Evolutionary conservation across 2,888 invertebrate genomes (phyloP).

Genomic region (Euplexia lucipara): DNA sequence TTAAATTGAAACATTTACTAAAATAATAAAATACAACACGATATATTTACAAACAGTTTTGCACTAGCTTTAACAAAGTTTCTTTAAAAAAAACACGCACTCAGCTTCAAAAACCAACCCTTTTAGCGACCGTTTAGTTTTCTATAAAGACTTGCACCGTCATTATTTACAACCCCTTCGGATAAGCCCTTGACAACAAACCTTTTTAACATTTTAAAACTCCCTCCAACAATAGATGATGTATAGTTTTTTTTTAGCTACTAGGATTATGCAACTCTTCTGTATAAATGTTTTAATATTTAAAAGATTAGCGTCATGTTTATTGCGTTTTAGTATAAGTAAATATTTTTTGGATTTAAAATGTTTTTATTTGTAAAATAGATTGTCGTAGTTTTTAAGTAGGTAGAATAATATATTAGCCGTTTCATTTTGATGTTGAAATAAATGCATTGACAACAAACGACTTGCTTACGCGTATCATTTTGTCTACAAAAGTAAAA

Average conservation of each 20-base stretch:
- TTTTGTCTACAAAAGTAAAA: constrained; percentile 1
- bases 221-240: constrained; percentile 83
- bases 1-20: no score
- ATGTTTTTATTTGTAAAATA: constrained; percentile 77
- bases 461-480: background rate
- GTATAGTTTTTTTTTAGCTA: constrained; percentile 82
- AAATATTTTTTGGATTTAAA: constrained; percentile 79
- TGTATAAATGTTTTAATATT: constrained; percentile 90
- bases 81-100: constrained; percentile 48
- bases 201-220: constrained; percentile 90
- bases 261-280: constrained; percentile 80
- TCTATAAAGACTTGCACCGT: constrained; percentile 86
- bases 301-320: constrained; percentile 90
- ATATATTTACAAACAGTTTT: background rate
- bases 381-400: constrained; percentile 62
- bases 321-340: constrained; percentile 73
- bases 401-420: constrained; percentile 29
- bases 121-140: constrained; percentile 84
- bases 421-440: background rate
- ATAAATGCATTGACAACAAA: background rate
- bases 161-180: constrained; percentile 90
- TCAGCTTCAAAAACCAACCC: constrained; percentile 66
- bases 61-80: constrained; percentile 15
- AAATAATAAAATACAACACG: no score
- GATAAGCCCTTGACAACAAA: constrained; percentile 89